Evolutionary conservation across 1,140 invertebrate genomes (phyloP), one percentile per base, ranked within the genome.

Genomic region (Drosophila ambigua): DNA sequence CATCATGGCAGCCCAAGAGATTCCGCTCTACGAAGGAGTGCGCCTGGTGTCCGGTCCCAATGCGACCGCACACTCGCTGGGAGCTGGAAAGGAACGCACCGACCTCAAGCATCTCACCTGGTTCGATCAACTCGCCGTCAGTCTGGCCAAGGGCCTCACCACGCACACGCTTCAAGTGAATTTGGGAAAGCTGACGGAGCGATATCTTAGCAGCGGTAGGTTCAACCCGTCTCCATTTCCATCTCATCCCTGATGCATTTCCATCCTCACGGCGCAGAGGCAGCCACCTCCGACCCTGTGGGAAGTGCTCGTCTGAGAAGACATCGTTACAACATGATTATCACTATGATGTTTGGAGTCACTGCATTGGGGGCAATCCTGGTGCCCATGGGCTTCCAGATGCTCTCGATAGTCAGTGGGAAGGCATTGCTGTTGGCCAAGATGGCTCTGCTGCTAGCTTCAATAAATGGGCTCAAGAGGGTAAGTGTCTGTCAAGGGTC

Each of bases 371-470:
- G 95, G 1, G 94, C 95, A 74, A 94, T 96, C 1, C 79, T 96
- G 0, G 93, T 96, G 8, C 95, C 95, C 1, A 95, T 96, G 94
- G 95, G 95, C 31, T 96, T 96, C 65, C 95, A 96, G 79, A 95
- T 96, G 81, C 92, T 96, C 0, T 95, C 95, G 0, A 95, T 96
- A 0, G 92, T 96, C 0, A 95, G 95, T 9, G 96, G 95, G 24
- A 96, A 96, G 92, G 95, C 96, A 0, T 79, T 96, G 1, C 77
- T 96, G 0, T 84, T 96, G 44, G 95, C 95, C 1, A 96, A 96
- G 92, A 94, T 96, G 93, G 95, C 96, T 0, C 89, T 96, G 2
- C 93, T 96, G n/a, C 83, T 96, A 1, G 95, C 95, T 8, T 95
- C 95, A 1, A 96, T 96, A 62, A 95, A 96, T 80, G 95, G 96